A percentile compares a stretch with the other conserved stretches of the same genome.
Conservation (phyloP, 2,888 invertebrate species). For the Eupithecia dodoneata region DNA sequence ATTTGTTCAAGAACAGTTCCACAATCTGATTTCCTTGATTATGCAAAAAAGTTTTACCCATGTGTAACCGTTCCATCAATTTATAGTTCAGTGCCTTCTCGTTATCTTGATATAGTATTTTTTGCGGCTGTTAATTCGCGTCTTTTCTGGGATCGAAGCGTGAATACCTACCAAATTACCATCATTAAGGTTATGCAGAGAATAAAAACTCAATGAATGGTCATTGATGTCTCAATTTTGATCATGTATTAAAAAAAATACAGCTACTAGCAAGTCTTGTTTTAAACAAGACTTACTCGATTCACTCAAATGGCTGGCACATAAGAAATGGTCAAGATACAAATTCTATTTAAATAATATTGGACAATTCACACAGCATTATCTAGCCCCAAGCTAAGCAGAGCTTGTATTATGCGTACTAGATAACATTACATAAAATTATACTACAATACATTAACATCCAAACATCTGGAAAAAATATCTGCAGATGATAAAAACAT, state of each 20-base stretch:
- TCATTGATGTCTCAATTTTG: conserved; percentile 19
- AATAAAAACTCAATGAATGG: conserved; percentile 13
- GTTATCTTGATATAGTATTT: conserved; percentile 39
- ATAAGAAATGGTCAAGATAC: not conserved
- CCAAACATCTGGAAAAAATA: too few species aligned
- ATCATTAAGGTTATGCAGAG: conserved; percentile 12
- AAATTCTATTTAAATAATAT: not conserved
- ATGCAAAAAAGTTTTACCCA: conserved; percentile 55
- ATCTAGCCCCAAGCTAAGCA: too few species aligned
- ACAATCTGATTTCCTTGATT: conserved; percentile 61
- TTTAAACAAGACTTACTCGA: not conserved
- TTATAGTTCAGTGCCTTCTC: conserved; percentile 60
- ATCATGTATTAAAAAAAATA: not conserved
- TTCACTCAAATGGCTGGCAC: not conserved
- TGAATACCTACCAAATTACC: conserved; percentile 26
- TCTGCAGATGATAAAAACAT: too few species aligned
- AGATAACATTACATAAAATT: too few species aligned
- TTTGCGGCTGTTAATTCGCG: conserved; percentile 23
- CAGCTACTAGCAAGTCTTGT: not conserved
- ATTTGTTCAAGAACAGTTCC: conserved; percentile 48
- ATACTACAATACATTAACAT: too few species aligned
- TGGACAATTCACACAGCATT: too few species aligned
- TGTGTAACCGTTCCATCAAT: conserved; percentile 53
- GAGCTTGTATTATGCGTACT: too few species aligned
- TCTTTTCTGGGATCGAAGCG: conserved; percentile 28